Percentiles rank a stretch among this genome's conserved stretches.
Evolutionary conservation across 2,797 vertebrate genomes (phyloP).

Genomic region (Jordanella pulchra): DNA sequence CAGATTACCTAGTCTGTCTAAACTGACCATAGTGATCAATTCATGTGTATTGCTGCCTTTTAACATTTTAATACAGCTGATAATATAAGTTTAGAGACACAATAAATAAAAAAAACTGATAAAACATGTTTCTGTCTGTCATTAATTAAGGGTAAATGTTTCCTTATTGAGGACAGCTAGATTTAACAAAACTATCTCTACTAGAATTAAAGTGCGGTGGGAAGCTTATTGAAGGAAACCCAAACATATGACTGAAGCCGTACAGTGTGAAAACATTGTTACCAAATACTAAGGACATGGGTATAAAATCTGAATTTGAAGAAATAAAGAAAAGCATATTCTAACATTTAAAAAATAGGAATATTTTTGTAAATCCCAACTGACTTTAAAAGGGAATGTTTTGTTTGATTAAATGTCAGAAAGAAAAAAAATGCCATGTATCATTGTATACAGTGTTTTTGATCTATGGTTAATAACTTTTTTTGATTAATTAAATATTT

Average conservation of each 20-base stretch:
- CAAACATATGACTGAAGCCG: too few species aligned
- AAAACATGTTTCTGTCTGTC: too few species aligned
- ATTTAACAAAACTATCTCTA: not conserved
- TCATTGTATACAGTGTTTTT: not conserved
- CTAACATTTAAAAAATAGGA: not conserved
- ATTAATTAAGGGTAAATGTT: too few species aligned
- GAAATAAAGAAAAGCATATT: not conserved
- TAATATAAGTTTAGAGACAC: not conserved
- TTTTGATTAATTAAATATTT: too few species aligned
- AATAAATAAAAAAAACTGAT: too few species aligned
- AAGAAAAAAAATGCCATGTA: not conserved
- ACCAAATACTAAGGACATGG: too few species aligned
- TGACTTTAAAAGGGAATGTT: not conserved
- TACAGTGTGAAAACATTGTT: too few species aligned
- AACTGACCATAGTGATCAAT: not conserved
- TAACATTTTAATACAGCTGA: not conserved
- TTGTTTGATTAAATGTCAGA: not conserved
- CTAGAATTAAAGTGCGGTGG: not conserved
- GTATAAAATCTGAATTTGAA: not conserved
- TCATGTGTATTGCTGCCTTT: not conserved
- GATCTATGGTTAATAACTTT: too few species aligned
- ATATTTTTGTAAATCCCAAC: not conserved
- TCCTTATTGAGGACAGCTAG: not conserved
- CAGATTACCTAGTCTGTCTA: not conserved
- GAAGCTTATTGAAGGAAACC: not conserved